phyloP scores from a whole-genome alignment of 2,113 vertebrate genomes.

The Physeter macrocephalus region DNA sequence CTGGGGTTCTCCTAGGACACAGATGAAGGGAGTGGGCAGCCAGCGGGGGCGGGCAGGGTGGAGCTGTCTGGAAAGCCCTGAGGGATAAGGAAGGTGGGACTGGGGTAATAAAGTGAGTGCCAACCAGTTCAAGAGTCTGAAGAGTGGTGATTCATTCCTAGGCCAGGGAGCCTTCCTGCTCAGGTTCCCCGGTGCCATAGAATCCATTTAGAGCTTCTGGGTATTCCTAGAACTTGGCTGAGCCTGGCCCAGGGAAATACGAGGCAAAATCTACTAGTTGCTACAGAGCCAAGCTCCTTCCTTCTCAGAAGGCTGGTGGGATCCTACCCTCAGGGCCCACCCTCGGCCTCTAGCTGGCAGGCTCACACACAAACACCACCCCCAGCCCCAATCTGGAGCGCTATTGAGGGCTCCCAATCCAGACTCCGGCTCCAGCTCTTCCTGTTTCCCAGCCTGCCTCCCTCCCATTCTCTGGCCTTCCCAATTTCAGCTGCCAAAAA shows the following conservation, averaged over 20 bases:
- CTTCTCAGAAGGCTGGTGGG: background rate
- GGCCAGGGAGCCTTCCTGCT: background rate
- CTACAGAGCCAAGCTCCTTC: background rate
- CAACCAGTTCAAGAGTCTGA: background rate
- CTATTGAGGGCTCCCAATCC: constrained; percentile 42
- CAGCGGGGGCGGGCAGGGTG: background rate
- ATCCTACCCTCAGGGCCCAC: background rate
- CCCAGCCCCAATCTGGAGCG: background rate
- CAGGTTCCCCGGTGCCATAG: background rate
- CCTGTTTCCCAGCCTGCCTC: constrained; percentile 40
- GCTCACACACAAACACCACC: background rate
- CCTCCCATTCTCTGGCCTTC: constrained; percentile 61
- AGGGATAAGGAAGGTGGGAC: background rate
- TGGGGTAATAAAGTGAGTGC: background rate
- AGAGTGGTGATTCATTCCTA: background rate
- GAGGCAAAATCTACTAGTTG: background rate
- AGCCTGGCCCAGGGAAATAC: constrained; percentile 1
- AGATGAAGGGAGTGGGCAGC: background rate
- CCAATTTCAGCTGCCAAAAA: constrained; percentile 74
- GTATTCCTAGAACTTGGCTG: constrained; percentile 25
- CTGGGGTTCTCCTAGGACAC: background rate
- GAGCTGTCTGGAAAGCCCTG: background rate
- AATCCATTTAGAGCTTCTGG: background rate
- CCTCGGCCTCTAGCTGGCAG: background rate
- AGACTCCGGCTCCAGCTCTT: constrained; percentile 68